Evolutionary conservation across 2,113 vertebrate genomes (phyloP).

Genomic region (Sander vitreus): DNA sequence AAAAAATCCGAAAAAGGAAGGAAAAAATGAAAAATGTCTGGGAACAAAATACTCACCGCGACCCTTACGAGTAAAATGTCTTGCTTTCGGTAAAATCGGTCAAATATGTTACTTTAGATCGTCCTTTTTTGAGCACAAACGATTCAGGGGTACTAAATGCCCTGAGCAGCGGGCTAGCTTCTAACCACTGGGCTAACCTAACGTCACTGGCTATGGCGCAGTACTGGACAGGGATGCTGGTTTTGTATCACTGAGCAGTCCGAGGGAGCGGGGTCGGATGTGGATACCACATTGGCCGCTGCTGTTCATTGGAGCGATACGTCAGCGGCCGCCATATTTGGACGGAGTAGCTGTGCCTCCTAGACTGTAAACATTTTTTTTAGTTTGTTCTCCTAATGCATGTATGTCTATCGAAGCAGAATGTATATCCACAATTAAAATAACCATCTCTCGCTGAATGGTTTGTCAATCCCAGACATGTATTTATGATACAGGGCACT

Average conservation of each 20-base stretch:
- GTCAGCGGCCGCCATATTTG: too few species aligned
- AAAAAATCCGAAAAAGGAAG: constrained; percentile 77
- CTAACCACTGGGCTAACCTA: constrained; percentile 56
- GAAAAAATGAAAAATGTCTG: constrained; percentile 79
- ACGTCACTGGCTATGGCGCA: constrained; percentile 58
- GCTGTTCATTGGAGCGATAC: too few species aligned
- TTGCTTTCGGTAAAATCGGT: constrained; percentile 77
- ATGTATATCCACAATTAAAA: too few species aligned
- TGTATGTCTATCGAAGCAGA: too few species aligned
- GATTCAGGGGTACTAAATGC: constrained; percentile 16
- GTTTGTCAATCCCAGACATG: too few species aligned
- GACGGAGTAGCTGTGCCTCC: too few species aligned
- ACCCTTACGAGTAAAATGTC: constrained; percentile 81
- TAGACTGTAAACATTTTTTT: too few species aligned
- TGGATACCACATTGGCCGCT: too few species aligned
- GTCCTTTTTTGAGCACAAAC: constrained; percentile 56
- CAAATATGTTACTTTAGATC: constrained; percentile 64
- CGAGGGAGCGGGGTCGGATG: not conserved
- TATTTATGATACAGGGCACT: too few species aligned
- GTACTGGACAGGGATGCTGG: not conserved
- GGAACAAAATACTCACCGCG: constrained; percentile 85
- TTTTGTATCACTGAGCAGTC: not conserved
- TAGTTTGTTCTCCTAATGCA: too few species aligned
- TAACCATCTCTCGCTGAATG: too few species aligned
- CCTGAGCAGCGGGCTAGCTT: constrained; percentile 61